Conservation (phyloP, 2,888 invertebrate genomes). For the Lacanobia oleracea region DNA sequence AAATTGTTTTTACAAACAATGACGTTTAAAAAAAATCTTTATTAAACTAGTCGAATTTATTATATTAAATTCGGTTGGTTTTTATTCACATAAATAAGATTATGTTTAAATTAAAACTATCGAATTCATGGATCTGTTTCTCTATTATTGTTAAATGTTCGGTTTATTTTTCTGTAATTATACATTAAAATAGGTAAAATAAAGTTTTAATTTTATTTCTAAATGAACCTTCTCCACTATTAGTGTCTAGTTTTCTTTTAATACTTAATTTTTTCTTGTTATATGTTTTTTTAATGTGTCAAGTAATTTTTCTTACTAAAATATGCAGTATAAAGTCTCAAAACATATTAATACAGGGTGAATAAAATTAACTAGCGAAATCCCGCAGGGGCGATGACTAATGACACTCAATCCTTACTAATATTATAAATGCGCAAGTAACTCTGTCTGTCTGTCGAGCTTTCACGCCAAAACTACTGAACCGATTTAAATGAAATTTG, state of each 20-base stretch:
- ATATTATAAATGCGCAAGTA: too few relatives aligned
- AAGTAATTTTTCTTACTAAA: neutral
- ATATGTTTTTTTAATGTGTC: neutral
- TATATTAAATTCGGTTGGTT: neutral
- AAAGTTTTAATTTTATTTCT: constrained; percentile 22
- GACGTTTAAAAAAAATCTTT: neutral
- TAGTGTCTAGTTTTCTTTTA: neutral
- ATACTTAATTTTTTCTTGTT: neutral
- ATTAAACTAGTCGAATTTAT: constrained; percentile 19
- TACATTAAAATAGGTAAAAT: constrained; percentile 4
- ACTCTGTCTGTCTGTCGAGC: too few relatives aligned
- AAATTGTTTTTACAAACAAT: neutral
- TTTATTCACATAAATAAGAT: neutral
- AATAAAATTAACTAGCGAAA: neutral
- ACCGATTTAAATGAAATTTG: too few relatives aligned
- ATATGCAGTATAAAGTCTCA: constrained; percentile 14
- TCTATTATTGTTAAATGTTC: constrained; percentile 14
- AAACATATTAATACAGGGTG: neutral
- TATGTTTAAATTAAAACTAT: neutral
- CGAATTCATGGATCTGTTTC: constrained; percentile 32
- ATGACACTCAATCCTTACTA: too few relatives aligned
- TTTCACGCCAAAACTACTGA: too few relatives aligned
- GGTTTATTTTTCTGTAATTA: constrained; percentile 37
- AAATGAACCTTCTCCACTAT: neutral
- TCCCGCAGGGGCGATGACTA: neutral